These are phyloP conservation scores for Chaetogeoica ovagalla DNA, from an alignment of 2,888 invertebrate genomes.

Conservation along the genomic window DNA sequence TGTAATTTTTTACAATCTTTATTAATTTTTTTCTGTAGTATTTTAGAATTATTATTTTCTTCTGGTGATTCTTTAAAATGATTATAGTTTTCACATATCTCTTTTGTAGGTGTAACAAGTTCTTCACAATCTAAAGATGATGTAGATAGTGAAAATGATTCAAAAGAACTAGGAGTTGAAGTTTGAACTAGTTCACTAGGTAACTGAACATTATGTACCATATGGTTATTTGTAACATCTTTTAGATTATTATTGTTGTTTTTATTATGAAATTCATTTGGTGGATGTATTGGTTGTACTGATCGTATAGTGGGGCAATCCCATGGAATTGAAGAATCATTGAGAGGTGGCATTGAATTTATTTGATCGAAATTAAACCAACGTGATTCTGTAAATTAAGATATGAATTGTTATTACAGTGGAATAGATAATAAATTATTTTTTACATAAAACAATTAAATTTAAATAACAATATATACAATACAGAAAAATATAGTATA, in stretches of 20 bases:
- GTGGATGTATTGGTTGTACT: conserved; percentile 2
- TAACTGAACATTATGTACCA: conserved; percentile 6
- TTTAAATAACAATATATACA: no score
- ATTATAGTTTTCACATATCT: background rate
- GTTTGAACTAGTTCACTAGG: conserved; percentile 18
- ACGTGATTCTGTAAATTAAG: conserved; percentile 38
- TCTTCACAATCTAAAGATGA: conserved; percentile 37
- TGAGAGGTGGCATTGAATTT: conserved; percentile 5
- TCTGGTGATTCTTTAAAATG: conserved; percentile 16
- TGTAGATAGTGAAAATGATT: conserved; percentile 23
- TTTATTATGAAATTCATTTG: conserved; percentile 1
- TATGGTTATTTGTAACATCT: conserved; percentile 1
- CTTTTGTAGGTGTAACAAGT: conserved; percentile 13
- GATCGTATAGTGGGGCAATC: background rate
- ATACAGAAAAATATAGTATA: no score
- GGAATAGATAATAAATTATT: no score
- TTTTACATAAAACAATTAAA: no score
- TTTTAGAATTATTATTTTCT: conserved; percentile 39
- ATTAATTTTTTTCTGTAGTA: no score
- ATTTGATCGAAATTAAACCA: conserved; percentile 42
- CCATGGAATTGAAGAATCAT: conserved; percentile 21
- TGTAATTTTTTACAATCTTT: no score
- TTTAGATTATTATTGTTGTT: conserved; percentile 18
- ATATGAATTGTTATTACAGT: background rate
- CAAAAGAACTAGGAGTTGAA: conserved; percentile 19